Conservation (phyloP, 2,797 vertebrate species). For the Eidolon dupreanum region DNA sequence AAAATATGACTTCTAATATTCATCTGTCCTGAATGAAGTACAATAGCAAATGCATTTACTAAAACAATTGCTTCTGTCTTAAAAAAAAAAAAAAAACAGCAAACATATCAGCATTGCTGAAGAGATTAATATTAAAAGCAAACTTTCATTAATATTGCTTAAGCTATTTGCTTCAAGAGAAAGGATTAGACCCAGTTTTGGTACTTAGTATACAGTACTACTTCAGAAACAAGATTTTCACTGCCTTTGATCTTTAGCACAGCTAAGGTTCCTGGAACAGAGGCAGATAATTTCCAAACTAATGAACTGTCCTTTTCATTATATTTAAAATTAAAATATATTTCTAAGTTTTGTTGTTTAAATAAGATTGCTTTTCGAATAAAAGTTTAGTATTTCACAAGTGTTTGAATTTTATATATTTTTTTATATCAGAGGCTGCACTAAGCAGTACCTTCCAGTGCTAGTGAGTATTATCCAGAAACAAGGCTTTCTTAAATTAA, state of each 20-base stretch:
- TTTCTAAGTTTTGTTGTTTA: not conserved
- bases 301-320: not conserved
- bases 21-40: not conserved
- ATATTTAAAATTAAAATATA: slow-evolving; percentile 22
- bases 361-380: slow-evolving; percentile 8
- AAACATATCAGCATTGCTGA: not conserved
- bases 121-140: not conserved
- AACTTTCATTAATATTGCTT: not conserved
- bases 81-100: not conserved
- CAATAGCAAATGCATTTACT: not conserved
- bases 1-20: not conserved
- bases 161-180: not conserved
- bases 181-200: not conserved
- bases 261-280: not conserved
- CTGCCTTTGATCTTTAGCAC: not conserved
- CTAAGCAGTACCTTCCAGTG: not conserved
- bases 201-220: not conserved
- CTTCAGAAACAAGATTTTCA: not conserved
- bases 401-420: not conserved
- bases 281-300: not conserved
- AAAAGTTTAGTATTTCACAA: slow-evolving; percentile 30
- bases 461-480: not conserved
- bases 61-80: not conserved
- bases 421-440: not conserved
- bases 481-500: slow-evolving; percentile 34